phyloP scores from a whole-genome alignment of 1,140 invertebrate genomes.

The Melipona quadrifasciata region DNA sequence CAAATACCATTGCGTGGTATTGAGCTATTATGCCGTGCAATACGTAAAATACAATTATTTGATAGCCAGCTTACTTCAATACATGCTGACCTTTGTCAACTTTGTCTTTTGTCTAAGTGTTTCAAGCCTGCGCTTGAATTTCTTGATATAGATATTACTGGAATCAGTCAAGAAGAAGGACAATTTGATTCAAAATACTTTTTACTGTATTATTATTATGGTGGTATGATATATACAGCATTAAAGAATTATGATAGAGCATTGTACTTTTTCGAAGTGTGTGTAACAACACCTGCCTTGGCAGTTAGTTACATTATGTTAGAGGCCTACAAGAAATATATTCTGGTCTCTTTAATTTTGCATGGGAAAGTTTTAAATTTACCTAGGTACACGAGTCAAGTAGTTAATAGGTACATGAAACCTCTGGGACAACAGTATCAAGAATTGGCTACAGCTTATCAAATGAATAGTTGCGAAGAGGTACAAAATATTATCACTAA shows the following conservation, averaged over 20 bases:
- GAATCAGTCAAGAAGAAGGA: constrained; percentile 92
- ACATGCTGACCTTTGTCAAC: constrained; percentile 95
- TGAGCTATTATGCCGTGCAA: constrained; percentile 90
- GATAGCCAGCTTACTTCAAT: constrained; percentile 95
- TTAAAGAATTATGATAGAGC: constrained; percentile 96
- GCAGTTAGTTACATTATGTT: constrained; percentile 98
- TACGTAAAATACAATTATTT: constrained; percentile 93
- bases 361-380: constrained; percentile 91
- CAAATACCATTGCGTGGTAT: constrained; percentile 93
- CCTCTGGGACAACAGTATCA: constrained; percentile 95
- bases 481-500: constrained; percentile 88
- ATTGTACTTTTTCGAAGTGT: constrained; percentile 97
- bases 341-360: constrained; percentile 94
- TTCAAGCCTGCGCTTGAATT: constrained; percentile 95
- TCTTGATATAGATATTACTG: constrained; percentile 94
- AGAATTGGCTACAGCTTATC: constrained; percentile 93
- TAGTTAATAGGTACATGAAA: constrained; percentile 90
- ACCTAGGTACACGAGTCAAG: constrained; percentile 96
- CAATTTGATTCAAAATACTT: constrained; percentile 96
- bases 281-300: constrained; percentile 94
- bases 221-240: constrained; percentile 97
- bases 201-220: constrained; percentile 97
- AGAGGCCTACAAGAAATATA: constrained; percentile 98
- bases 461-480: constrained; percentile 88
- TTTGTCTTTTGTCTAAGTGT: constrained; percentile 95